Conservation (phyloP, 2,888 invertebrate species). For the Archaeoteleia sp. region DNA sequence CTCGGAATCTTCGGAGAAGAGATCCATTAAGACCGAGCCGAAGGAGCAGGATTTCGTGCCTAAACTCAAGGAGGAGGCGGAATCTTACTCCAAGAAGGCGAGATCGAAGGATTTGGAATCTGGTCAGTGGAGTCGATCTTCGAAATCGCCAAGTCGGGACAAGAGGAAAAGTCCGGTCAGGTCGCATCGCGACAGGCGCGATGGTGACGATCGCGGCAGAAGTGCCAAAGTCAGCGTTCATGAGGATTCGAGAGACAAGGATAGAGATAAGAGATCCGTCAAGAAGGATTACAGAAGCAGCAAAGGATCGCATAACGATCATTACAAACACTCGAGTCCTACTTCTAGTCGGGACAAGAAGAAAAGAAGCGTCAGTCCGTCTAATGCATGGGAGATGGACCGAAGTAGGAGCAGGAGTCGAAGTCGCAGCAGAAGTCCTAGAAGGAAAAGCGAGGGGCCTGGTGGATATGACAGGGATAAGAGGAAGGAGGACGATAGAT, state of each 20-base stretch:
- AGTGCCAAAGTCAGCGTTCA: constrained; percentile 55
- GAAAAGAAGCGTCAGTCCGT: constrained; percentile 61
- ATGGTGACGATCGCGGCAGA: constrained; percentile 58
- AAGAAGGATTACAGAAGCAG: constrained; percentile 41
- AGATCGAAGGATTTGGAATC: too few relatives aligned
- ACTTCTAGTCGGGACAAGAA: constrained; percentile 49
- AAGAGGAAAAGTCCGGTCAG: constrained; percentile 60
- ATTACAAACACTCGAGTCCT: constrained; percentile 60
- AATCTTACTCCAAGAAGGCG: too few relatives aligned
- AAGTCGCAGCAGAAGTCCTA: constrained; percentile 68
- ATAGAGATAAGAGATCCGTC: constrained; percentile 33
- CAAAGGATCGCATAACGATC: constrained; percentile 54
- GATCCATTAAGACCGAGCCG: constrained; percentile 3
- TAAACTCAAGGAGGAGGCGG: constrained; percentile 14
- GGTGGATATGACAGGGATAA: constrained; percentile 47
- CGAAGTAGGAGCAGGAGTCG: constrained; percentile 66
- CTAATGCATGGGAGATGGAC: constrained; percentile 61
- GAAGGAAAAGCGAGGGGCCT: constrained; percentile 60
- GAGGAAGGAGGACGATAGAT: constrained; percentile 59
- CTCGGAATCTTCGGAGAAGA: neutral
- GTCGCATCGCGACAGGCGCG: constrained; percentile 58
- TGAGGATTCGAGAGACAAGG: constrained; percentile 54
- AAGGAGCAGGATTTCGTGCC: constrained; percentile 3
- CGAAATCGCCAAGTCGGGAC: constrained; percentile 59
- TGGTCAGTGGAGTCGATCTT: neutral